Percentiles rank a stretch among this genome's conserved stretches.
Conservation (phyloP, 2,797 vertebrate species). For the Sebastiscus tertius region DNA sequence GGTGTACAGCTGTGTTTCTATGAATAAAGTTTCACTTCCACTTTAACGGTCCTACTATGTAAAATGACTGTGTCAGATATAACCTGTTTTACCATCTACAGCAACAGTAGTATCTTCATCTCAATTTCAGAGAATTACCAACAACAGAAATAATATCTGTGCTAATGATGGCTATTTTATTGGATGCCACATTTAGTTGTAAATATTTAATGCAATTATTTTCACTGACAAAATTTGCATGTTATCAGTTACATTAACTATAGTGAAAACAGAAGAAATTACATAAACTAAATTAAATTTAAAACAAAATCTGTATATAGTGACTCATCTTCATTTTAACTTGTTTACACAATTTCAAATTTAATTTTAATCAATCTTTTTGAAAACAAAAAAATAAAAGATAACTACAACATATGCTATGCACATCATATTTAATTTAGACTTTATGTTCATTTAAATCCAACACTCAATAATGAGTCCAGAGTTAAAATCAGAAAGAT, state of each 20-base stretch:
- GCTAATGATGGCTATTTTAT: neutral
- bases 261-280: neutral
- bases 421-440: neutral
- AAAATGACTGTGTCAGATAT: neutral
- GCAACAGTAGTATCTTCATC: neutral
- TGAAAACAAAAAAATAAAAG: neutral
- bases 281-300: neutral
- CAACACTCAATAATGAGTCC: neutral
- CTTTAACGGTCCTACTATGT: neutral
- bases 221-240: neutral
- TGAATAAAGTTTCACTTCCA: slow-evolving; percentile 21
- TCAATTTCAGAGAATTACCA: neutral
- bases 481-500: neutral
- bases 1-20: neutral
- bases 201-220: neutral
- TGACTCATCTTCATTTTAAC: neutral
- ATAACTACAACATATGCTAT: no score
- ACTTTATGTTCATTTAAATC: neutral
- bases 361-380: neutral
- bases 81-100: neutral
- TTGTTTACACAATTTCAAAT: neutral
- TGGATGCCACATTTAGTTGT: neutral
- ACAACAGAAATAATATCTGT: neutral
- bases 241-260: neutral
- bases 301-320: neutral